phyloP scores from a whole-genome alignment of 1,140 invertebrate genomes.

The Bathynomus jamesi region DNA sequence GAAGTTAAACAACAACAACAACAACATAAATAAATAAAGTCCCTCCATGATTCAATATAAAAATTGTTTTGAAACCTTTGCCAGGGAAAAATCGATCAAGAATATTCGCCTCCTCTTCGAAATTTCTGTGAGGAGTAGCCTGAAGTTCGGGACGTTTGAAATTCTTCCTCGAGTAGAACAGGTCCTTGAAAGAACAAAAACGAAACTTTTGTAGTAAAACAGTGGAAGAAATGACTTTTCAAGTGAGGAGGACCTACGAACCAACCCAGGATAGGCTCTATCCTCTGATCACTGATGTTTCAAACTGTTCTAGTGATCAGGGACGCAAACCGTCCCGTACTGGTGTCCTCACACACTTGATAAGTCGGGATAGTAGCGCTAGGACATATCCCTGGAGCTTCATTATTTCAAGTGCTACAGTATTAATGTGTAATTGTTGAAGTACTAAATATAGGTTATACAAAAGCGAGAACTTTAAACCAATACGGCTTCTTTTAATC shows the following conservation, averaged over 20 bases:
- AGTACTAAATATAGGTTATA: background rate
- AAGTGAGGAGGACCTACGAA: background rate
- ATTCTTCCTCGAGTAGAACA: conserved; percentile 95
- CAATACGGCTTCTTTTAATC: background rate
- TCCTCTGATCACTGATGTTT: conserved; percentile 11
- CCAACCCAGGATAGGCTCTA: conserved; percentile 23
- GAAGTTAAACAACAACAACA: too few species aligned
- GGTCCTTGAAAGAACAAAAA: conserved; percentile 64
- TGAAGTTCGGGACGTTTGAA: conserved; percentile 89
- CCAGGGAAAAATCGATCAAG: conserved; percentile 77
- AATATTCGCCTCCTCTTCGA: conserved; percentile 79
- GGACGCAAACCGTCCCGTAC: conserved; percentile 20
- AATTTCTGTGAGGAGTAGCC: conserved; percentile 70
- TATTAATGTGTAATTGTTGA: background rate
- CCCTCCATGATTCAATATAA: too few species aligned
- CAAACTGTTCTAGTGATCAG: conserved; percentile 7
- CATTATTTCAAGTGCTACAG: conserved; percentile 5
- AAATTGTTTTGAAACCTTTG: conserved; percentile 40
- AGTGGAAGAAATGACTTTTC: background rate
- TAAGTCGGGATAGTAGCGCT: conserved; percentile 22
- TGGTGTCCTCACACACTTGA: conserved; percentile 16
- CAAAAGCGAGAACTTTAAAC: background rate
- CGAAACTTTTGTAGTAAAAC: background rate
- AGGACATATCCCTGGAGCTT: conserved; percentile 27
- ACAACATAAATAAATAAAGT: too few species aligned